phyloP scores from a whole-genome alignment of 23 tunicate species.

The Halocynthia roretzi region DNA sequence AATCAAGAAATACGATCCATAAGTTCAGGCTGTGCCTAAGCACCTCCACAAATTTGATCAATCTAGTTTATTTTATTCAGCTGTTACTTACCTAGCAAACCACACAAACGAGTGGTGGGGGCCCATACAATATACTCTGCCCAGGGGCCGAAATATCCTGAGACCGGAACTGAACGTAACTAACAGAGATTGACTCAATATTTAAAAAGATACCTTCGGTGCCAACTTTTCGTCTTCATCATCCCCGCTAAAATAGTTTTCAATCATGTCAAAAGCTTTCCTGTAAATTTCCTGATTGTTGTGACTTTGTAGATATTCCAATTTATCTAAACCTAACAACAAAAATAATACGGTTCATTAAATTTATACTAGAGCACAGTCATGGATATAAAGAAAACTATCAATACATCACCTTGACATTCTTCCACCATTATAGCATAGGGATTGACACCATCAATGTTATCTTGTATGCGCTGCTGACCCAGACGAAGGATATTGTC shows the following conservation, averaged over 20 bases:
- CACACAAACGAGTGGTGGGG: no score
- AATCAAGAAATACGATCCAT: no score
- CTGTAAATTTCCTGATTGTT: constrained; percentile 70
- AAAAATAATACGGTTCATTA: background rate
- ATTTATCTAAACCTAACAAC: constrained; percentile 61
- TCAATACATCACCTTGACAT: constrained; percentile 38
- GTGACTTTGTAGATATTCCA: constrained; percentile 75
- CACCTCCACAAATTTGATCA: no score
- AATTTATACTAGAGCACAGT: background rate
- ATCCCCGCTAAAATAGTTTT: constrained; percentile 58
- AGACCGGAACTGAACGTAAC: no score
- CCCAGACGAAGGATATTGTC: constrained; percentile 71
- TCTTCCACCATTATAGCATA: constrained; percentile 67
- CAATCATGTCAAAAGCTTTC: constrained; percentile 70
- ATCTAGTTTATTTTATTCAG: no score
- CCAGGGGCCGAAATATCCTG: no score
- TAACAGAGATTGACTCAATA: no score
- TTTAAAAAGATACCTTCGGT: no score
- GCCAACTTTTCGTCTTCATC: constrained; percentile 29
- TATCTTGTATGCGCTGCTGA: constrained; percentile 27
- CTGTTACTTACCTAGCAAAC: no score
- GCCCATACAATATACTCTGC: no score
- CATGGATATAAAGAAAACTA: background rate
- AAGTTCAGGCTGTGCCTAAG: no score
- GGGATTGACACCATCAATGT: constrained; percentile 22